Conservation (phyloP, 2,113 vertebrate species). For the Miniopterus natalensis region DNA sequence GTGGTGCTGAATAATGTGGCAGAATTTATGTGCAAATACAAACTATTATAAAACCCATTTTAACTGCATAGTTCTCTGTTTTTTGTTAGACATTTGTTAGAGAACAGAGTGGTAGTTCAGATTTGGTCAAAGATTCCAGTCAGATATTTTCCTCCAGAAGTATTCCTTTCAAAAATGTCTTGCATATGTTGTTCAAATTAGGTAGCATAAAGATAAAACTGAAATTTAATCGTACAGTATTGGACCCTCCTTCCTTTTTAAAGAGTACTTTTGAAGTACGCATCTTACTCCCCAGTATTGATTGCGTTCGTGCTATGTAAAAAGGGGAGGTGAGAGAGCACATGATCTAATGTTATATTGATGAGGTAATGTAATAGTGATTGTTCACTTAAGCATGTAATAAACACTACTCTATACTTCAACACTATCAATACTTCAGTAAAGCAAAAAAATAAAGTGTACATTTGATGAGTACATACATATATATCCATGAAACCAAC, state of each 20-base stretch:
- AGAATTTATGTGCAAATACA: slow-evolving; percentile 92
- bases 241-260: slow-evolving; percentile 42
- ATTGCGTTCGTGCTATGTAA: slow-evolving; percentile 61
- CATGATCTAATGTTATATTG: neutral
- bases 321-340: neutral
- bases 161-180: slow-evolving; percentile 56
- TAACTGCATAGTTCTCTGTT: slow-evolving; percentile 55
- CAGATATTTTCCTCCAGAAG: slow-evolving; percentile 54
- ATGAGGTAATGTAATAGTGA: slow-evolving; percentile 43
- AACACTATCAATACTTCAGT: too few species aligned
- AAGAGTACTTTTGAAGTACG: slow-evolving; percentile 67
- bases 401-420: slow-evolving; percentile 37
- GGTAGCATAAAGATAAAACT: slow-evolving; percentile 59
- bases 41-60: slow-evolving; percentile 86
- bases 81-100: too few species aligned
- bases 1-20: slow-evolving; percentile 90
- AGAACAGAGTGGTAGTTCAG: slow-evolving; percentile 13
- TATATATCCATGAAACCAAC: neutral
- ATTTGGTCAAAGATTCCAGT: slow-evolving; percentile 53
- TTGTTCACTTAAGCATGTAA: slow-evolving; percentile 1
- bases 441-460: too few species aligned
- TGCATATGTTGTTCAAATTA: slow-evolving; percentile 7
- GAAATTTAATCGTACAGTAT: slow-evolving; percentile 66
- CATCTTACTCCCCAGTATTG: neutral
- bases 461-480: neutral